These are phyloP conservation scores for Akabosia matsudoensis DNA, from an alignment of 1,140 invertebrate genomes.

Conservation along the genomic window DNA sequence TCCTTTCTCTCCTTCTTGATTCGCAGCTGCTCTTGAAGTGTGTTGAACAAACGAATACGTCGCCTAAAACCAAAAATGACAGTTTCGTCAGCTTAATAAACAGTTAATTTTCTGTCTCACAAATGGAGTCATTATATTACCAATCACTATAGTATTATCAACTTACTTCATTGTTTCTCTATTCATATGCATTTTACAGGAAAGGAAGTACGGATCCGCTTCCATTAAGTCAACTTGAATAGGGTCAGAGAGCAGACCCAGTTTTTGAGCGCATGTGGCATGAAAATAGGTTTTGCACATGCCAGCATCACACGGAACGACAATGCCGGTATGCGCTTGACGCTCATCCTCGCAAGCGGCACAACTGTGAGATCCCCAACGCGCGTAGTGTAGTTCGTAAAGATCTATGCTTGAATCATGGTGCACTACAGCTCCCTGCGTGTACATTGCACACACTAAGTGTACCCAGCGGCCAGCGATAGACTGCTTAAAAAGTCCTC, in stretches of 20 bases:
- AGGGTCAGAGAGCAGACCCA: conserved; percentile 87
- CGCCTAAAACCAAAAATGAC: conserved; percentile 47
- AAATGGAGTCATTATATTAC: background rate
- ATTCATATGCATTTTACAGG: conserved; percentile 88
- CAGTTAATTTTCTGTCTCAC: background rate
- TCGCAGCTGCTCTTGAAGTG: conserved; percentile 73
- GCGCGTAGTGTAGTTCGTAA: conserved; percentile 92
- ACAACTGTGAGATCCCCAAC: conserved; percentile 88
- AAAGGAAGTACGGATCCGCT: conserved; percentile 94
- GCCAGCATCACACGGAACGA: conserved; percentile 94
- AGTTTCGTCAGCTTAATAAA: background rate
- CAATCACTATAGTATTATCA: conserved; percentile 1
- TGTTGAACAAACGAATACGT: conserved; percentile 82
- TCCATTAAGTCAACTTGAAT: conserved; percentile 83
- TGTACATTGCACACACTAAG: conserved; percentile 92
- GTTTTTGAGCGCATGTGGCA: conserved; percentile 92
- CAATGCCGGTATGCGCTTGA: conserved; percentile 85
- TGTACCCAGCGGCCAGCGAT: conserved; percentile 97
- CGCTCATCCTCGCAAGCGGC: conserved; percentile 80
- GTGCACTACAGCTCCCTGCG: conserved; percentile 93
- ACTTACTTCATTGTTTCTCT: conserved; percentile 55
- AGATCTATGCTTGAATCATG: conserved; percentile 86
- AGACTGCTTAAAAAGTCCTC: conserved; percentile 94
- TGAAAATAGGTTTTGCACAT: conserved; percentile 97
- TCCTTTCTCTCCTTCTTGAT: conserved; percentile 68